phyloP scores from a whole-genome alignment of 2,113 vertebrate species.

The Neoarius graeffei region DNA sequence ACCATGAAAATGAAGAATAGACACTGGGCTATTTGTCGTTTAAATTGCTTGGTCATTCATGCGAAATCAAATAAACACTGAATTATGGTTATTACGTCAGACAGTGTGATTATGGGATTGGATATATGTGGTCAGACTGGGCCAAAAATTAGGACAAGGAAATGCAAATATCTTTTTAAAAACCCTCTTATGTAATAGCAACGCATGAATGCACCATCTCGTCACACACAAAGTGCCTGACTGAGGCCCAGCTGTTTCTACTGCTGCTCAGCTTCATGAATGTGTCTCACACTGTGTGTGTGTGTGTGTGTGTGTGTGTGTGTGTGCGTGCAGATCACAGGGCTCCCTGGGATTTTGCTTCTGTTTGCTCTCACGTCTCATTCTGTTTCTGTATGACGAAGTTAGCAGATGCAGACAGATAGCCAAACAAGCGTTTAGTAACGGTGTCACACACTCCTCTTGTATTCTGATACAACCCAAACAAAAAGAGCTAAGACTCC shows the following conservation, averaged over 20 bases:
- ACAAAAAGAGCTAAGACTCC: background rate
- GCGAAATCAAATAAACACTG: background rate
- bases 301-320: conserved; percentile 3
- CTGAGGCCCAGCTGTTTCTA: conserved; percentile 37
- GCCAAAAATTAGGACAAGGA: background rate
- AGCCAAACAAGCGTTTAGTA: conserved; percentile 21
- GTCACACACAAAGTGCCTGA: background rate
- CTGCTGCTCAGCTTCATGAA: conserved; percentile 25
- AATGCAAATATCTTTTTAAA: conserved; percentile 23
- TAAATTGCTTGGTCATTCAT: background rate
- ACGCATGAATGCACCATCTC: conserved; percentile 9
- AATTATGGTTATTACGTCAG: conserved; percentile 6
- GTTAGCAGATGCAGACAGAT: conserved; percentile 36
- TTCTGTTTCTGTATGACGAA: conserved; percentile 37
- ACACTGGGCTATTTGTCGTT: background rate
- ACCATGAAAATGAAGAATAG: background rate
- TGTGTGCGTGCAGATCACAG: background rate
- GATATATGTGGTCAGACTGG: background rate
- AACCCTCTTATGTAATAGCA: conserved; percentile 31
- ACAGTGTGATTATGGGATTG: background rate
- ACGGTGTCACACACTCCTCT: background rate
- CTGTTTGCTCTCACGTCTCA: conserved; percentile 33
- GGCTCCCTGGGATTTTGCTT: conserved; percentile 11
- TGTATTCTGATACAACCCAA: background rate
- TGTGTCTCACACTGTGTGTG: conserved; percentile 2